A percentile compares a stretch with the other conserved stretches of the same genome.
These are phyloP conservation scores for Hepsetus odoe DNA, from an alignment of 2,113 vertebrate genomes.

Conservation along the genomic window DNA sequence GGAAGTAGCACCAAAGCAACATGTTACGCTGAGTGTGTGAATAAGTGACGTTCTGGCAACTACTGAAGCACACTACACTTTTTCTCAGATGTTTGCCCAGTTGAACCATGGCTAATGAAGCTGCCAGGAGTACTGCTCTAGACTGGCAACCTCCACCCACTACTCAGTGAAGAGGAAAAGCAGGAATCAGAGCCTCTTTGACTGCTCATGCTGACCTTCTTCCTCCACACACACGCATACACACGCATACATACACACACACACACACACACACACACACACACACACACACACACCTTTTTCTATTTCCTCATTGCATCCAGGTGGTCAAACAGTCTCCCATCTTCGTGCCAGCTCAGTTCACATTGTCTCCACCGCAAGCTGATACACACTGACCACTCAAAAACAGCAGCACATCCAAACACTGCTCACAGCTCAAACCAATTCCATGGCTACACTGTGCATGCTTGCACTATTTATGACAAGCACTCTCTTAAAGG, in stretches of 20 bases:
- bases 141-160: slow-evolving; percentile 38
- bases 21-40: not conserved
- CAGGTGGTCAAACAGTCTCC: slow-evolving; percentile 14
- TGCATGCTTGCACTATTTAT: not conserved
- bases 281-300: not conserved
- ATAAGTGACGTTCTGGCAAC: not conserved
- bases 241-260: not conserved
- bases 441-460: not conserved
- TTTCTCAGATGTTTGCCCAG: slow-evolving; percentile 35
- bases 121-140: slow-evolving; percentile 19
- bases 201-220: slow-evolving; percentile 10
- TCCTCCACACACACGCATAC: slow-evolving; percentile 1
- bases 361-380: not conserved
- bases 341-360: slow-evolving; percentile 15
- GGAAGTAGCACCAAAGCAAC: not conserved
- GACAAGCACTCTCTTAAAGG: not conserved
- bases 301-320: not conserved
- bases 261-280: not conserved
- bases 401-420: slow-evolving; percentile 1
- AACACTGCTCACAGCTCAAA: not conserved
- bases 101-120: slow-evolving; percentile 33
- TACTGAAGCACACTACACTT: slow-evolving; percentile 17
- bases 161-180: slow-evolving; percentile 31
- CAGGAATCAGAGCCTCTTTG: slow-evolving; percentile 13
- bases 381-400: slow-evolving; percentile 1